Base-by-base conservation (phyloP, 1,140 invertebrate genomes). In the Drusus annulatus region DNA sequence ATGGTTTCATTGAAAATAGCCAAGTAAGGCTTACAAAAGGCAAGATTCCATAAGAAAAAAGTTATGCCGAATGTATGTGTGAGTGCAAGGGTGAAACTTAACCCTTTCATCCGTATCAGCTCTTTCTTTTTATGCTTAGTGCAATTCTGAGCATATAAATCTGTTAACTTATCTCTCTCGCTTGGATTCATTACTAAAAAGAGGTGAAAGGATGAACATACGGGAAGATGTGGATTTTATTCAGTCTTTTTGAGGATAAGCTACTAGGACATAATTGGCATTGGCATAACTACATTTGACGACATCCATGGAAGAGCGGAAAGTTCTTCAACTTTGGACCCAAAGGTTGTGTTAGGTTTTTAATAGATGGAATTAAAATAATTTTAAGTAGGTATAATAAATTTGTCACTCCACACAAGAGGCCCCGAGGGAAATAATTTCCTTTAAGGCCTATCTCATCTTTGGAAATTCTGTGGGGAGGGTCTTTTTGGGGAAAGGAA, bases 41-140 rank as follows among this genome's bases (percentile, higher is more conserved):
- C 28, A 50, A 71, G 17, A 50, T 71, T 71, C 51, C 21, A 31
- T 71, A 51, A 51, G 52, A 25, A 16, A 69, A 81, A 77, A 81
- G 74, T 81, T 78, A 79, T 79, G 63, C 68, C 50, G 52, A 76
- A 77, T 79, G 77, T 82, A 82, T 79, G 78, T 79, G 73, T 68
- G 69, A 74, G 69, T 65, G 56, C 65, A 77, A 75, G 28, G 77
- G 77, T 81, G 77, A 68, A 79, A 62, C 60, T 69, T 45, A 56
- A 76, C 77, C 28, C 52, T 68, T 69, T 79, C 71, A 31, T 58
- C 60, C 76, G 45, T 82, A 79, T 82, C 81, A 56, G 31, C 50
- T 28, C 62, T 82, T 58, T 68, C 75, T 79, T 79, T 51, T n/a
- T 58, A 63, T 60, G 81, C 65, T 79, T 73, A 69, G 69, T 80